Percentiles rank a stretch among this genome's conserved stretches.
phyloP scores from a whole-genome alignment of 2,113 vertebrate species.

The Myiopsitta monachus region DNA sequence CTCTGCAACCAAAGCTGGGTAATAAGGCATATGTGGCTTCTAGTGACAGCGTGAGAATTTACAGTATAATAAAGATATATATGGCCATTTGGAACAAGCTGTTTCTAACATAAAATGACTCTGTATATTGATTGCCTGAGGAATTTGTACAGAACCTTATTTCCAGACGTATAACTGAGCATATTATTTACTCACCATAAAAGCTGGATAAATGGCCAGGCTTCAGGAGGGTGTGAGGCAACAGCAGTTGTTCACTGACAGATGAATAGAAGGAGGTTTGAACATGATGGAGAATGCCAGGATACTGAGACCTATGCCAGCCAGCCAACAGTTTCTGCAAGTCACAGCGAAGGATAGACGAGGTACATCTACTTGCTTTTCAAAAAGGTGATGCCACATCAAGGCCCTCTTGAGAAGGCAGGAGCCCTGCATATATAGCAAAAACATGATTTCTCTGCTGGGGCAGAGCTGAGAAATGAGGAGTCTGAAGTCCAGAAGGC shows the following conservation, averaged over 20 bases:
- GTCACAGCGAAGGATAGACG: not conserved
- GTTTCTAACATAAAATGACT: slow-evolving; percentile 60
- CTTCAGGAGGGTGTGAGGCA: slow-evolving; percentile 24
- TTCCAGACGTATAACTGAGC: slow-evolving; percentile 59
- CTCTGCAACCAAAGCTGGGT: not conserved
- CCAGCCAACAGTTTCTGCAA: not conserved
- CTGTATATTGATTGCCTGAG: slow-evolving; percentile 63
- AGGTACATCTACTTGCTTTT: not conserved
- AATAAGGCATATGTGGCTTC: slow-evolving; percentile 36
- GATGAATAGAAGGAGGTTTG: slow-evolving; percentile 34
- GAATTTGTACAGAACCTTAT: slow-evolving; percentile 64
- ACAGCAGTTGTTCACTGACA: not conserved
- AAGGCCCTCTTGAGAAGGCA: not conserved
- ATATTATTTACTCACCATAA: slow-evolving; percentile 65
- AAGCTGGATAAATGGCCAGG: slow-evolving; percentile 48
- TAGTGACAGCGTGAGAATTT: slow-evolving; percentile 56
- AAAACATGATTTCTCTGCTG: not conserved
- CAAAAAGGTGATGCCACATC: not conserved
- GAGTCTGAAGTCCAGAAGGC: not conserved
- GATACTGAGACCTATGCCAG: not conserved
- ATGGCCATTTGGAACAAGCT: slow-evolving; percentile 62
- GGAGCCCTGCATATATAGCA: not conserved
- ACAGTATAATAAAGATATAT: slow-evolving; percentile 65
- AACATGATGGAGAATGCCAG: not conserved
- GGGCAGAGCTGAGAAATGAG: not conserved